Conservation (phyloP, 1,140 invertebrate genomes). For the Neomicropteryx cornuta region DNA sequence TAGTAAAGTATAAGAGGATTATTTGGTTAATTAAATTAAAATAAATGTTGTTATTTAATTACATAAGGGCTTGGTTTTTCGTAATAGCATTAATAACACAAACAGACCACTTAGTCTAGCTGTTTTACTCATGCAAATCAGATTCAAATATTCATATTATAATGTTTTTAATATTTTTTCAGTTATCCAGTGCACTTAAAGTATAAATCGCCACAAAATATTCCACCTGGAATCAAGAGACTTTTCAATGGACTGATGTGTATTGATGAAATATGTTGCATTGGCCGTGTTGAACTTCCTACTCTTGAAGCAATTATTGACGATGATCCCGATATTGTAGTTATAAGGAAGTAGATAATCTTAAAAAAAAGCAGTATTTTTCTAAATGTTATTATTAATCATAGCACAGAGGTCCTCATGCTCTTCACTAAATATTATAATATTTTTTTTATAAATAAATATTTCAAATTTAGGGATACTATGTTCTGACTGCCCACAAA, state of each 20-base stretch:
- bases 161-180: slow-evolving; percentile 6
- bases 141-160: background rate
- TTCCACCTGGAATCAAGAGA: slow-evolving; percentile 40
- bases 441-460: too few species aligned
- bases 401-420: too few species aligned
- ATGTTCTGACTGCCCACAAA: too few species aligned
- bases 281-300: slow-evolving; percentile 64
- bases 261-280: slow-evolving; percentile 84
- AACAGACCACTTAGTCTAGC: background rate
- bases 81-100: background rate
- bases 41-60: background rate
- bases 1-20: background rate
- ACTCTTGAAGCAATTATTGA: slow-evolving; percentile 82
- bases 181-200: slow-evolving; percentile 52
- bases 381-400: too few species aligned
- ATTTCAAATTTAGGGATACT: too few species aligned
- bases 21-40: background rate
- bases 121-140: background rate
- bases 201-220: slow-evolving; percentile 19
- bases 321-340: slow-evolving; percentile 68
- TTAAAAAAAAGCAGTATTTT: too few species aligned
- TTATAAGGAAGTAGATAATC: slow-evolving; percentile 66
- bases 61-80: background rate
- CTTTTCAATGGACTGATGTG: slow-evolving; percentile 72
- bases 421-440: too few species aligned